Conservation (phyloP, 2,888 invertebrate species). For the Orthonychiurus folsomi region DNA sequence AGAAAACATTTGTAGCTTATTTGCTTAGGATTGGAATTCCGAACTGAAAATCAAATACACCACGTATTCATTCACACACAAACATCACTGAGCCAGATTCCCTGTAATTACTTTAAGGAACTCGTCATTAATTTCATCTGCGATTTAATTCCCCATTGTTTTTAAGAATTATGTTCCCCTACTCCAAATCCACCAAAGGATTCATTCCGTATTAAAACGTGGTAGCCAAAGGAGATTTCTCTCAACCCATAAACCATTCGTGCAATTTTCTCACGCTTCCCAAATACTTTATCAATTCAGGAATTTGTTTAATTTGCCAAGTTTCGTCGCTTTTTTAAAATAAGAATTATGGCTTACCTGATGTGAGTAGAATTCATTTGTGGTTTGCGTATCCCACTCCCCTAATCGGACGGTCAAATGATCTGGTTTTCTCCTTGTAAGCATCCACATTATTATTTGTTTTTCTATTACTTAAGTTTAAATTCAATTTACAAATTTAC, state of each 20-base stretch:
- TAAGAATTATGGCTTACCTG: slow-evolving; percentile 50
- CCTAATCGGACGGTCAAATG: slow-evolving; percentile 58
- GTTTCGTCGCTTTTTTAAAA: background rate
- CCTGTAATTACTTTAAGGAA: too few relatives aligned
- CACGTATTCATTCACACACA: too few relatives aligned
- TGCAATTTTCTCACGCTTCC: background rate
- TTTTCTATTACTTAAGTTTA: background rate
- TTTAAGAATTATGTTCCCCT: background rate
- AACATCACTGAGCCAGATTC: too few relatives aligned
- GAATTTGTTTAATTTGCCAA: too few relatives aligned
- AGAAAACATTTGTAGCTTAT: slow-evolving; percentile 1
- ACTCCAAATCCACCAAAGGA: background rate
- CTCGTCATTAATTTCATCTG: too few relatives aligned
- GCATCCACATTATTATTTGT: background rate
- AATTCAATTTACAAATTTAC: slow-evolving; percentile 42
- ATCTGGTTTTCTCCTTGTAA: slow-evolving; percentile 31
- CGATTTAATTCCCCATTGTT: background rate
- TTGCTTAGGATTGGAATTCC: slow-evolving; percentile 10
- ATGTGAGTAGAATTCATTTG: slow-evolving; percentile 58
- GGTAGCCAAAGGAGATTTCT: background rate
- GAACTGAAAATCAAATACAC: background rate
- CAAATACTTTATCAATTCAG: too few relatives aligned
- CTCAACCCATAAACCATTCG: background rate
- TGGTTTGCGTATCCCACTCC: slow-evolving; percentile 74
- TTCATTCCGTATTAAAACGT: too few relatives aligned